These are phyloP conservation scores for Parotia lawesii DNA, from an alignment of 2,113 vertebrate species.

Conservation along the genomic window DNA sequence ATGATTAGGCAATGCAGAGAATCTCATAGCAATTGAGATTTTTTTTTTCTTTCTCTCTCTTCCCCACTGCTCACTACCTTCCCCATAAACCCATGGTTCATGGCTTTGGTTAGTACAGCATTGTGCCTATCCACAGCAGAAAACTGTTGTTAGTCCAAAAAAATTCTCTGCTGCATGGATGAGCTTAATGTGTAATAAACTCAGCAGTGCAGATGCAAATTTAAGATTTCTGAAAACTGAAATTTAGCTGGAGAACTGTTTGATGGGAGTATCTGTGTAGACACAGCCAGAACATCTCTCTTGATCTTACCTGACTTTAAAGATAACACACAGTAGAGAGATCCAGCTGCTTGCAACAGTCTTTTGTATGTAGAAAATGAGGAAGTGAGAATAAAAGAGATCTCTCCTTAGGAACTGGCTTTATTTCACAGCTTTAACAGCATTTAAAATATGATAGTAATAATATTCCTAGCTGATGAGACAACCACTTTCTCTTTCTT, in stretches of 20 bases:
- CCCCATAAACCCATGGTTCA: not conserved
- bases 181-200: not conserved
- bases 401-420: not conserved
- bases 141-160: not conserved
- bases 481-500: not conserved
- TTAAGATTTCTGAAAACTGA: not conserved
- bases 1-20: not conserved
- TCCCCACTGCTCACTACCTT: fast-evolving
- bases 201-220: not conserved
- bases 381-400: not conserved
- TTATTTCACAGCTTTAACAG: not conserved
- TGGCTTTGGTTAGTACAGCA: not conserved
- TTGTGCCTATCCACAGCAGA: not conserved
- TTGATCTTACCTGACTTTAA: not conserved
- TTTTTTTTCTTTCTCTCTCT: not conserved
- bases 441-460: not conserved
- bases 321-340: not conserved
- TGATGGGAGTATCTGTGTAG: not conserved
- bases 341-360: not conserved
- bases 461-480: not conserved
- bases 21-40: not conserved
- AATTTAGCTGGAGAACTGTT: not conserved
- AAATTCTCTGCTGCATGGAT: not conserved
- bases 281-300: not conserved
- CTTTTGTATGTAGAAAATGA: not conserved